phyloP scores from a whole-genome alignment of 2,113 vertebrate species.

The Megaceryle torquata region DNA sequence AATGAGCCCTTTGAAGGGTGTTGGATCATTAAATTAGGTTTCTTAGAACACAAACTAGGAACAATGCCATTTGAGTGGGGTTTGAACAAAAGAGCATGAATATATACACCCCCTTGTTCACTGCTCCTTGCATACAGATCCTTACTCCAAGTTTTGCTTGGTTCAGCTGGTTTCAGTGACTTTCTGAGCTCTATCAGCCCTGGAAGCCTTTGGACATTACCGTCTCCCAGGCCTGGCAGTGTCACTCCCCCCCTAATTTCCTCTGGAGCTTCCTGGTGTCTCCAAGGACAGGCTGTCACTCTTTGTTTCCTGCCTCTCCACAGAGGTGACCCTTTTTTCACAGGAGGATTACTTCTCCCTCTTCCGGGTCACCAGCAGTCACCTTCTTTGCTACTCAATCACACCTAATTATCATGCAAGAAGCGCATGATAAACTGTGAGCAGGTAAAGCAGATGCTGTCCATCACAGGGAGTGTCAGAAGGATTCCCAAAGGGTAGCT shows the following conservation, averaged over 20 bases:
- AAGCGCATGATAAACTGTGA: neutral
- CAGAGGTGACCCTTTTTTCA: neutral
- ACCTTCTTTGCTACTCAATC: neutral
- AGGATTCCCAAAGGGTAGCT: neutral
- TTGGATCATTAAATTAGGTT: neutral
- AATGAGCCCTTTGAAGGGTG: neutral
- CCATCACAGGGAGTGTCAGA: neutral
- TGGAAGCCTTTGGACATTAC: neutral
- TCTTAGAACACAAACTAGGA: neutral
- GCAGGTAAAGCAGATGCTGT: neutral
- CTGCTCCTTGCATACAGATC: neutral
- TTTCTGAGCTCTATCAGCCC: neutral
- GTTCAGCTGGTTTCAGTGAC: neutral
- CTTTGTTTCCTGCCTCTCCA: neutral
- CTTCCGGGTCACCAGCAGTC: neutral
- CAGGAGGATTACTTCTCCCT: neutral
- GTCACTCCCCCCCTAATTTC: neutral
- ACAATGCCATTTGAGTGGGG: neutral
- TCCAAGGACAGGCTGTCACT: neutral
- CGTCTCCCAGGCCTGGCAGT: neutral
- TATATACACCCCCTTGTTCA: neutral
- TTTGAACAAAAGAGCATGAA: neutral
- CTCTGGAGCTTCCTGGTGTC: rapidly evolving
- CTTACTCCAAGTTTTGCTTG: neutral
- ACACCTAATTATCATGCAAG: neutral